Evolutionary conservation across 2,113 vertebrate genomes (phyloP), one percentile per base, ranked within the genome.

Genomic region (Capricornis sumatraensis): DNA sequence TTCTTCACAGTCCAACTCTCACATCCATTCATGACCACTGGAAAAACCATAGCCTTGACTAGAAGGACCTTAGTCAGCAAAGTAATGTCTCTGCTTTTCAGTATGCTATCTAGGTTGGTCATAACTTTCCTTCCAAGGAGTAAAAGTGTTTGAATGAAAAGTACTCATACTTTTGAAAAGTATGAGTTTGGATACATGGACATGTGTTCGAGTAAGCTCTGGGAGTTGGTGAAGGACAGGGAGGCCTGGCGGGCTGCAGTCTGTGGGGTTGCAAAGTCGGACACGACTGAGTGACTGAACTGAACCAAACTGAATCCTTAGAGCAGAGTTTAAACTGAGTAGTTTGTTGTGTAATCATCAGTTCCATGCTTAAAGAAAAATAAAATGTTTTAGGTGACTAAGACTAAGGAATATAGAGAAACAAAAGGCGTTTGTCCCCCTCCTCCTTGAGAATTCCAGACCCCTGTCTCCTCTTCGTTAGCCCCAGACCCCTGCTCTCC

Each of bases 191-290:
- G n/a, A 1, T 67, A 67, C 16, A 67, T n/a, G 62, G 62, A n/a
- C 62, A n/a, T n/a, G 16, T 19, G 16, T 67, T 67, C 21, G 64
- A 67, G 64, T 67, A 36, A 21, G 64, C 17, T 67, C 8, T 0
- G 2, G 4, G 64, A 67, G 17, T 10, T 36, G 64, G 64, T 67
- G 17, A 10, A 21, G 64, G 33, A 67, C 33, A 17, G 64, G 64
- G 33, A 67, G 33, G 33, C 33, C 64, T 67, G 33, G 33, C 2
- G 4, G 36, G 33, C 17, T 11, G 33, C 33, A 21, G 17, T 19
- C 33, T 4, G 0, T 36, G 64, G 8, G 33, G 33, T 67, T 2
- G 1, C 4, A 0, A 67, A 67, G 64, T 21, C 1, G 2, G 64
- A 67, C 64, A 67, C 2, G 17, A 67, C 64, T 36, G 33, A 67